Percentiles rank a stretch among this genome's conserved stretches.
Evolutionary conservation across 2,113 vertebrate genomes (phyloP).

Genomic region (Mormyrus lacerda): DNA sequence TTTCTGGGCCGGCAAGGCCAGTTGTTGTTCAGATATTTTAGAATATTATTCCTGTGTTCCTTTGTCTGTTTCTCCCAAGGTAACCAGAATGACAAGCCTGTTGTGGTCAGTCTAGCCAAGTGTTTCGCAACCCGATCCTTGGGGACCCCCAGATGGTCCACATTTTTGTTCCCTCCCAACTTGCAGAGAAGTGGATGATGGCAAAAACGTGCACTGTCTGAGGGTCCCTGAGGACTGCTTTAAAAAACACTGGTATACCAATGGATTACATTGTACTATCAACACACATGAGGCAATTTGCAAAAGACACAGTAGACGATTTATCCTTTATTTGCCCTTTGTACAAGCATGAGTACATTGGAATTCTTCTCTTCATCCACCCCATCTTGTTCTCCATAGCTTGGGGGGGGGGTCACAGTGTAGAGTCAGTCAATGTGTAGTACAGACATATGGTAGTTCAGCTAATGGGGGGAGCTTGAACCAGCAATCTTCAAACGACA

Average conservation of each 20-base stretch:
- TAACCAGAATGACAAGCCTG: background rate
- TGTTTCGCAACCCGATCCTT: background rate
- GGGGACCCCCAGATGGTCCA: background rate
- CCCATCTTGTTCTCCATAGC: background rate
- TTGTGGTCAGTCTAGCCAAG: background rate
- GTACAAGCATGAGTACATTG: background rate
- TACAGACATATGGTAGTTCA: background rate
- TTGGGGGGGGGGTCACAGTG: background rate
- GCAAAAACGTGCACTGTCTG: background rate
- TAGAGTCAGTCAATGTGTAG: background rate
- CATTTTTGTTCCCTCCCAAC: no score
- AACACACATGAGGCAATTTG: background rate
- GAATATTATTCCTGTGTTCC: background rate
- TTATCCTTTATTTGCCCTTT: background rate
- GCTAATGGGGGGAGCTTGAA: background rate
- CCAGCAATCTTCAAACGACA: background rate
- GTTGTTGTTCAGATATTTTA: background rate
- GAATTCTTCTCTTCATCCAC: background rate
- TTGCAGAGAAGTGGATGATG: background rate
- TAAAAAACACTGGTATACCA: background rate
- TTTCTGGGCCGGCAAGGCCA: background rate
- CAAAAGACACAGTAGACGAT: background rate
- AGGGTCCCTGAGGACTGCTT: background rate
- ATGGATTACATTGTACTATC: background rate
- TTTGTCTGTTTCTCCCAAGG: background rate